Conservation (phyloP, 2,113 vertebrate species). For the Motacilla alba region DNA sequence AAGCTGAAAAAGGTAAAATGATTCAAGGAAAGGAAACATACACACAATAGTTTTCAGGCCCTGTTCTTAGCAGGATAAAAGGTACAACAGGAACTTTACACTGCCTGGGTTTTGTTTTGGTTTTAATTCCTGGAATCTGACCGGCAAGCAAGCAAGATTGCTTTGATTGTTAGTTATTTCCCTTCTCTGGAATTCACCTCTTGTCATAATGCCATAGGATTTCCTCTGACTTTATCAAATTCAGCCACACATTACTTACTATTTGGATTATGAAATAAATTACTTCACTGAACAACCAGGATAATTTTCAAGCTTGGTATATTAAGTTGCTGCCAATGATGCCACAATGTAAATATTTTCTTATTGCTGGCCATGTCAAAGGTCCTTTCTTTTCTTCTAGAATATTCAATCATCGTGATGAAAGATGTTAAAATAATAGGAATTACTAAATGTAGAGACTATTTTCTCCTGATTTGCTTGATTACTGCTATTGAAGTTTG, state of each 20-base stretch:
- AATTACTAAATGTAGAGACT: background rate
- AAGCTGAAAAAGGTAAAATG: background rate
- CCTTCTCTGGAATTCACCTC: slow-evolving; percentile 12
- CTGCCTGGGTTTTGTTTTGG: background rate
- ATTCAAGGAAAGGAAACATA: background rate
- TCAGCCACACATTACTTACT: background rate
- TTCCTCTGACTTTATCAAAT: slow-evolving; percentile 30
- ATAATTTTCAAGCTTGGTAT: background rate
- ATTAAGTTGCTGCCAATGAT: background rate
- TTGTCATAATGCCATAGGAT: background rate
- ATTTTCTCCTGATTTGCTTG: background rate
- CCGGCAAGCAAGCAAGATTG: background rate
- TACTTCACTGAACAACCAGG: background rate
- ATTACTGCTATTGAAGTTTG: background rate
- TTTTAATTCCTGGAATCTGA: slow-evolving; percentile 38
- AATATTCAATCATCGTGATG: background rate
- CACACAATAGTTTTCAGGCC: background rate
- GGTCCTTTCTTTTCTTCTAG: background rate
- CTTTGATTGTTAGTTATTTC: slow-evolving; percentile 14
- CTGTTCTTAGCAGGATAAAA: background rate
- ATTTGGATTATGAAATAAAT: background rate
- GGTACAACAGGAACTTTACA: background rate
- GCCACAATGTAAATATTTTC: background rate
- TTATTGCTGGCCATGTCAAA: background rate
- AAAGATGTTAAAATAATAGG: background rate